Conservation (phyloP, 2,113 vertebrate genomes). For the Piaya cayana region DNA sequence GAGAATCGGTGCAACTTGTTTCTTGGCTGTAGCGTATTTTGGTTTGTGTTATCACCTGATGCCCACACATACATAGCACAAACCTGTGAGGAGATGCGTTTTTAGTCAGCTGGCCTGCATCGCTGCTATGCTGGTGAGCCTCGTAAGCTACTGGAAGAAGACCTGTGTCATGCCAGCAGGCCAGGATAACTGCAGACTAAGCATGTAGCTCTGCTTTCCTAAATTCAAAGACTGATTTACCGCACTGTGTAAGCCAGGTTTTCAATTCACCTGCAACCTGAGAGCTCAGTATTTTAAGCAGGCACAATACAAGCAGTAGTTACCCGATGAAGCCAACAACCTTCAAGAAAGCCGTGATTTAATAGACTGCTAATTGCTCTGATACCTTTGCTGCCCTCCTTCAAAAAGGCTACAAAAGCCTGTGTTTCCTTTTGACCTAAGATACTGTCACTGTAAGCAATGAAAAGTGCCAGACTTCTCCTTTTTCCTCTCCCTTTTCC, state of each 20-base stretch:
- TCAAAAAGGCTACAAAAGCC: not conserved
- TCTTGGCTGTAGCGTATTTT: constrained; percentile 22
- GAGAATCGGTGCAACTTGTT: not conserved
- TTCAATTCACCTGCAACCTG: constrained; percentile 10
- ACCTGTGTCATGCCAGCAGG: not conserved
- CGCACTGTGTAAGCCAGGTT: not conserved
- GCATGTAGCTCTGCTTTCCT: not conserved
- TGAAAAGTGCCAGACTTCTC: not conserved
- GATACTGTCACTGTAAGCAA: not conserved
- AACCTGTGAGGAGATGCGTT: not conserved
- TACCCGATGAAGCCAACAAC: not conserved
- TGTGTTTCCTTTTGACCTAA: constrained; percentile 3
- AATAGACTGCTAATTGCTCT: not conserved
- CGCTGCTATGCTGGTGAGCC: not conserved
- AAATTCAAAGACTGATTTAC: not conserved
- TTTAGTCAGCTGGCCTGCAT: not conserved
- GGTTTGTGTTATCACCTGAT: constrained; percentile 29
- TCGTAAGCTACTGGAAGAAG: not conserved
- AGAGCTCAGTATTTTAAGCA: not conserved
- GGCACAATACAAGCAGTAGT: not conserved
- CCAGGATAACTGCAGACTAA: not conserved
- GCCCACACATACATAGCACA: not conserved
- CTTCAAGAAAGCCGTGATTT: not conserved
- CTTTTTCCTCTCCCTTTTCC: not conserved
- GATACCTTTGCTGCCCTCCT: not conserved